Percentiles rank a stretch among this genome's conserved stretches.
These are phyloP conservation scores for Anadara kagoshimensis DNA, from an alignment of 1,140 invertebrate species.

Conservation along the genomic window DNA sequence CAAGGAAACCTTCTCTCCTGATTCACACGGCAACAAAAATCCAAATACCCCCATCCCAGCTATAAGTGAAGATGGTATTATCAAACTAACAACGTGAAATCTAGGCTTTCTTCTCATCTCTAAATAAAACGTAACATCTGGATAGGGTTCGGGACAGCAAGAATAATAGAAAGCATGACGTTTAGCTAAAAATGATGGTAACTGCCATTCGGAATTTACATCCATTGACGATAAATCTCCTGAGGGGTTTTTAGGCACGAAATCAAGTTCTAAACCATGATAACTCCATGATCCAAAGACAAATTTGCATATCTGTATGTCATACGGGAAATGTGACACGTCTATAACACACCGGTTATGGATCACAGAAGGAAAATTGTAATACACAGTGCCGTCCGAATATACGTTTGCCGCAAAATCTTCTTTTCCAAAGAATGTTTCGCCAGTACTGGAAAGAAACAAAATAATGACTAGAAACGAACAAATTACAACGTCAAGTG, in stretches of 20 bases:
- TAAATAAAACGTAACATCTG: slow-evolving; percentile 50
- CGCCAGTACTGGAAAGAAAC: slow-evolving; percentile 21
- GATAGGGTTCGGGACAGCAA: slow-evolving; percentile 43
- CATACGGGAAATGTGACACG: slow-evolving; percentile 21
- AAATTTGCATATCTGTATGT: slow-evolving; percentile 18
- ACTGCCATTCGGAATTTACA: neutral
- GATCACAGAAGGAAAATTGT: slow-evolving; percentile 25
- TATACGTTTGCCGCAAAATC: slow-evolving; percentile 10
- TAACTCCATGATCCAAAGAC: slow-evolving; percentile 22
- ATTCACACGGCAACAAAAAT: slow-evolving; percentile 98
- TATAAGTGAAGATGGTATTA: slow-evolving; percentile 60
- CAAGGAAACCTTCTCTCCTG: slow-evolving; percentile 97
- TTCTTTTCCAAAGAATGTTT: slow-evolving; percentile 20
- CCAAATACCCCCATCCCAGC: slow-evolving; percentile 95
- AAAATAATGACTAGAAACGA: too few species aligned
- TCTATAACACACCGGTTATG: slow-evolving; percentile 5
- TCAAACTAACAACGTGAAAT: slow-evolving; percentile 56
- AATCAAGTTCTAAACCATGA: slow-evolving; percentile 9
- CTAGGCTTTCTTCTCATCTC: slow-evolving; percentile 46
- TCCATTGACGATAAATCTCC: neutral
- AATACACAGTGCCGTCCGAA: slow-evolving; percentile 22
- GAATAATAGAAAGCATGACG: slow-evolving; percentile 14
- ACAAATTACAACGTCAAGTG: too few species aligned
- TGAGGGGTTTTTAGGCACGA: neutral
- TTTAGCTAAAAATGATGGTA: neutral